These are phyloP conservation scores for Trachelus tabidus DNA, from an alignment of 2,888 invertebrate species.

Conservation along the genomic window DNA sequence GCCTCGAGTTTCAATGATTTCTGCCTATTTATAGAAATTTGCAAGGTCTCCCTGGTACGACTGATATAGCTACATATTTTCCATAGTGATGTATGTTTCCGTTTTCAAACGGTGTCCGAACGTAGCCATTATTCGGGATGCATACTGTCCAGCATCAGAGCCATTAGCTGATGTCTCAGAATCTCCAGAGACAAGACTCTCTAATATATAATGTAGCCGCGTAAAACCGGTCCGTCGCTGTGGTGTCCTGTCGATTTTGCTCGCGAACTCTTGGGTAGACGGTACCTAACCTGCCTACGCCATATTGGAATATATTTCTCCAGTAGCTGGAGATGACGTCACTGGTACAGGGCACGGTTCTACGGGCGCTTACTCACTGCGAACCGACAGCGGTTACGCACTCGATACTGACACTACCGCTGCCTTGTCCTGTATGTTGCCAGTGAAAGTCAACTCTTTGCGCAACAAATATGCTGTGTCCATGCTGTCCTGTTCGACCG, in stretches of 20 bases:
- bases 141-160: not conserved
- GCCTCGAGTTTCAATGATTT: not conserved
- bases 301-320: constrained; percentile 28
- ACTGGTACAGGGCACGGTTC: constrained; percentile 48
- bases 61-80: not conserved
- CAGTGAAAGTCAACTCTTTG: constrained; percentile 62
- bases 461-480: constrained; percentile 51
- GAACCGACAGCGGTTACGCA: not conserved
- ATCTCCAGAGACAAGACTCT: not conserved
- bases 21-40: not conserved
- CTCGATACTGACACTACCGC: not conserved
- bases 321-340: constrained; percentile 46
- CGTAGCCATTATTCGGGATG: not conserved
- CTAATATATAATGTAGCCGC: not conserved
- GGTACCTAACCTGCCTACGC: constrained; percentile 22
- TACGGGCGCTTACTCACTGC: constrained; percentile 35
- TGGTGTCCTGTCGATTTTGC: constrained; percentile 47
- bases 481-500: constrained; percentile 49
- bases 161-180: not conserved
- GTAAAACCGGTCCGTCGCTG: constrained; percentile 40
- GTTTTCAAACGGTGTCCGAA: not conserved
- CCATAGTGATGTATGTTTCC: not conserved
- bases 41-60: not conserved
- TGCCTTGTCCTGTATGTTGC: constrained; percentile 5
- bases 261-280: constrained; percentile 17